phyloP scores from a whole-genome alignment of 1,140 invertebrate species.

The Drosophila pandora region DNA sequence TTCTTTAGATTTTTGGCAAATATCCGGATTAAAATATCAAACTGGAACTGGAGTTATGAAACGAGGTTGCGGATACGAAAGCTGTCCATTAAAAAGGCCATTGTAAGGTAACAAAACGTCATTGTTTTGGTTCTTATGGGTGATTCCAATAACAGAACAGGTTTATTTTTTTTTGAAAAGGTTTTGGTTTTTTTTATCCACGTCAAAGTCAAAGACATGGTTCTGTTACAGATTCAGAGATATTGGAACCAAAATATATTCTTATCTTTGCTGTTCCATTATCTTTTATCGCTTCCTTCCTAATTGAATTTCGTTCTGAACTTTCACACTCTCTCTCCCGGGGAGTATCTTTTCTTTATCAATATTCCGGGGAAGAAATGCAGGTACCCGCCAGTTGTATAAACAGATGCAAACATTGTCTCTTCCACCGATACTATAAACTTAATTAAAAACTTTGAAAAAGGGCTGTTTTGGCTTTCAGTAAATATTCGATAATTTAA shows the following conservation, averaged over 20 bases:
- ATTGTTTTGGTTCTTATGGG: conserved; percentile 34
- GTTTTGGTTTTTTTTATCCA: conserved; percentile 10
- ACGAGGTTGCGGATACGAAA: conserved; percentile 41
- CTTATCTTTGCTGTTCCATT: conserved; percentile 23
- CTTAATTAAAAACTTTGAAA: conserved; percentile 16
- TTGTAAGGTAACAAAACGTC: conserved; percentile 35
- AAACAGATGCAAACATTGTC: conserved; percentile 31
- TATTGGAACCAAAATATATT: conserved; percentile 4
- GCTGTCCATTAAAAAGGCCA: conserved; percentile 26
- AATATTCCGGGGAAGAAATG: conserved; percentile 21
- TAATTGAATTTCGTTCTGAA: conserved; percentile 29
- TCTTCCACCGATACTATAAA: conserved; percentile 16
- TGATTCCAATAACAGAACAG: conserved; percentile 15
- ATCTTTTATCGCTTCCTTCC: conserved; percentile 19
- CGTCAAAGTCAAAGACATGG: conserved; percentile 4
- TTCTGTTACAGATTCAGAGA: conserved; percentile 19
- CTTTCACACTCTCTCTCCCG: not conserved
- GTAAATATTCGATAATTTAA: not conserved
- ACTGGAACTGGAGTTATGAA: conserved; percentile 28
- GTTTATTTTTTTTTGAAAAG: conserved; percentile 8
- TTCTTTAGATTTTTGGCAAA: conserved; percentile 36
- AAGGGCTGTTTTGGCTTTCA: not conserved
- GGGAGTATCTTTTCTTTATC: conserved; percentile 26
- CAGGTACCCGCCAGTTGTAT: conserved; percentile 26
- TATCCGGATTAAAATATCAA: conserved; percentile 45